Conservation (phyloP, 2,113 vertebrate species). For the Nyctereutes procyonoides region DNA sequence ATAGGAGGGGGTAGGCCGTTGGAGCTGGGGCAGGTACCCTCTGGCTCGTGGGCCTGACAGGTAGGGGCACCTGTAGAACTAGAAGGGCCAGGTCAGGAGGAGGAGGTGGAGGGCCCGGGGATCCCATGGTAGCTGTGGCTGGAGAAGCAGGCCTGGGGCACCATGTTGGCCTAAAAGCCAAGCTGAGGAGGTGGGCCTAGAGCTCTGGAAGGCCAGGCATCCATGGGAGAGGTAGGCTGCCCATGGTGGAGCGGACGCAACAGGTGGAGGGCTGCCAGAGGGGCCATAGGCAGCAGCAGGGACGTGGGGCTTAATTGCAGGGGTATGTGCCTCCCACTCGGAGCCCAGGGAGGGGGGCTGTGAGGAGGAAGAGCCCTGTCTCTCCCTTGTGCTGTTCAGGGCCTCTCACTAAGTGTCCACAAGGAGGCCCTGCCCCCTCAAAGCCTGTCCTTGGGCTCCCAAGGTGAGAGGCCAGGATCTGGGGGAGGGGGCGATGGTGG, state of each 20-base stretch:
- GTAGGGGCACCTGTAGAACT: background rate
- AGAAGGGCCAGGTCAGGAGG: too few relatives aligned
- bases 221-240: background rate
- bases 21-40: background rate
- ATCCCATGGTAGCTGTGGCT: background rate
- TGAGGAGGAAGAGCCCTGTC: background rate
- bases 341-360: background rate
- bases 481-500: background rate
- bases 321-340: too few relatives aligned
- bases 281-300: background rate
- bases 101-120: accelerated
- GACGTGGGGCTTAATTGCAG: accelerated
- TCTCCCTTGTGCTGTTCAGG: background rate
- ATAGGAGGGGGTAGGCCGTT: accelerated
- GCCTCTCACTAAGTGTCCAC: background rate
- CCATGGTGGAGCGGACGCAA: accelerated
- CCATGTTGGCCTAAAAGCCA: background rate
- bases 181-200: background rate
- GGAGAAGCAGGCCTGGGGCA: background rate
- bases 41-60: background rate
- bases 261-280: background rate
- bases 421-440: background rate
- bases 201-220: too few relatives aligned
- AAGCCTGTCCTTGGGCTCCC: too few relatives aligned
- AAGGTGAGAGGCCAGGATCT: background rate